Conservation (phyloP, 2,797 vertebrate species). For the Sandelia bainsii region DNA sequence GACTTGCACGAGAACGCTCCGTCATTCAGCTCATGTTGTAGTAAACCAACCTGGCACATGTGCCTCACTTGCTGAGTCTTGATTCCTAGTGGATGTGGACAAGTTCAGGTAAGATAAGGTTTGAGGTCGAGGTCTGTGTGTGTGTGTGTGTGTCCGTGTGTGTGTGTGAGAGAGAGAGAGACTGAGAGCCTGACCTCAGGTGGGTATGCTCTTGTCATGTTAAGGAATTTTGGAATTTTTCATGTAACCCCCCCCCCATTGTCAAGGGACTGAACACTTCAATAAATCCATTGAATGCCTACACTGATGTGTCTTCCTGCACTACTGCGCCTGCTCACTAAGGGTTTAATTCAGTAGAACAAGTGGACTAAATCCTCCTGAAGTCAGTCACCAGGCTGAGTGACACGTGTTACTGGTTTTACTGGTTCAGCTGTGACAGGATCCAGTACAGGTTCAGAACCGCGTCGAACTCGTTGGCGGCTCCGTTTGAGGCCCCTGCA, state of each 20-base stretch:
- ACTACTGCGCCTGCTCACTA: too few species aligned
- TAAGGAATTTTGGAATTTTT: conserved; percentile 70
- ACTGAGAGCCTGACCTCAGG: conserved; percentile 67
- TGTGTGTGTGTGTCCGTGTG: conserved; percentile 1
- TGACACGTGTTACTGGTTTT: too few species aligned
- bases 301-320: conserved; percentile 16
- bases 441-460: conserved; percentile 19
- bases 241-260: conserved; percentile 81
- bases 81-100: conserved; percentile 81
- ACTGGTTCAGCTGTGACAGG: too few species aligned
- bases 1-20: conserved; percentile 16
- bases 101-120: conserved; percentile 92
- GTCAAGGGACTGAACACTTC: conserved; percentile 91
- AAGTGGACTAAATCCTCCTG: too few species aligned
- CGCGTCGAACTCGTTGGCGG: conserved; percentile 33
- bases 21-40: conserved; percentile 21
- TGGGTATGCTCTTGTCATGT: conserved; percentile 69
- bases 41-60: conserved; percentile 60
- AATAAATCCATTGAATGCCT: conserved; percentile 97
- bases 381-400: too few species aligned
- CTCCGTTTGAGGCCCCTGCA: not conserved
- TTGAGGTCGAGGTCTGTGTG: conserved; percentile 54
- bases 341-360: not conserved
- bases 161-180: not conserved
- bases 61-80: conserved; percentile 59